A percentile compares a stretch with the other conserved stretches of the same genome.
These are phyloP conservation scores for Prionace glauca DNA, from an alignment of 2,797 vertebrate genomes.

Conservation along the genomic window DNA sequence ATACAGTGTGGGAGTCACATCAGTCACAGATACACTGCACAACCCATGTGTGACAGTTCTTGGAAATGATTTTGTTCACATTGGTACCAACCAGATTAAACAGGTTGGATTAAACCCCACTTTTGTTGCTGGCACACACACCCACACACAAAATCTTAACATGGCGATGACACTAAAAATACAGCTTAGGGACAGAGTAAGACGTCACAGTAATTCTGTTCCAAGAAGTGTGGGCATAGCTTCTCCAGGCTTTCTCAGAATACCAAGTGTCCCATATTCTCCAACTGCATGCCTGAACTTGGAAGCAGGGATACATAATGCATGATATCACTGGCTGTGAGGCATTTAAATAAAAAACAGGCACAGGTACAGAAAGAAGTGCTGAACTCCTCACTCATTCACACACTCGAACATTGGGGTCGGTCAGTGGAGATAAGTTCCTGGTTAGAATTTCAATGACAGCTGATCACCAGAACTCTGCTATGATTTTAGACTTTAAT, in stretches of 20 bases:
- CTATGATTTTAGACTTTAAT: background rate
- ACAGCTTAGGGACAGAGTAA: background rate
- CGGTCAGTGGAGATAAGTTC: background rate
- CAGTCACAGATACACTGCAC: background rate
- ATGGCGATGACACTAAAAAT: constrained; percentile 20
- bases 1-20: background rate
- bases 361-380: background rate
- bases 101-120: background rate
- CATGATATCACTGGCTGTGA: background rate
- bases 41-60: background rate
- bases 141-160: background rate
- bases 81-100: background rate
- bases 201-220: background rate
- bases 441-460: background rate
- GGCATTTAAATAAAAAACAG: background rate
- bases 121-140: background rate
- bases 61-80: background rate
- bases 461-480: background rate
- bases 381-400: background rate
- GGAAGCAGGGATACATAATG: background rate
- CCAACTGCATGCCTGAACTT: background rate
- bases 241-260: background rate
- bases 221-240: too few species aligned
- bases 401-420: background rate
- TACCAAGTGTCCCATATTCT: background rate